phyloP scores from a whole-genome alignment of 2,888 invertebrate species.

The Bembecia ichneumoniformis region DNA sequence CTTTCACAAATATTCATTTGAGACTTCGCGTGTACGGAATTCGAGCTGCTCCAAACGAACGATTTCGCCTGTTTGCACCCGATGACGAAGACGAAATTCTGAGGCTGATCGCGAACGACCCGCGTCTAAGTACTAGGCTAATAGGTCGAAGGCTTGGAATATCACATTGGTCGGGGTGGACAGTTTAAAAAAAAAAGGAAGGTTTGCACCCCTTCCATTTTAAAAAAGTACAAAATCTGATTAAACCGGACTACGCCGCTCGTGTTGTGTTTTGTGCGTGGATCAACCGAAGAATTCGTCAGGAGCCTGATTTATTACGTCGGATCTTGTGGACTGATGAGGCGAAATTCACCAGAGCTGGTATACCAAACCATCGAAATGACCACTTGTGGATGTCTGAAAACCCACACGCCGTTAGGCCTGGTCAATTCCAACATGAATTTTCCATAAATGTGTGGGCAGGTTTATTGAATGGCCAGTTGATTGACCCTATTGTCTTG shows the following conservation, averaged over 20 bases:
- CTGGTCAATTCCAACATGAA: conserved; percentile 1
- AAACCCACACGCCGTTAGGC: conserved; percentile 4
- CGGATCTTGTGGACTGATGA: conserved; percentile 5
- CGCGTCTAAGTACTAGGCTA: conserved; percentile 3
- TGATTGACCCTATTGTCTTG: neutral
- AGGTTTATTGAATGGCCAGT: neutral
- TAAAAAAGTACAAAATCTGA: neutral
- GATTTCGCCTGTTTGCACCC: neutral
- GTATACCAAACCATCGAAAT: conserved; percentile 2
- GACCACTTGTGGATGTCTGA: conserved; percentile 1
- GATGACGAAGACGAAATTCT: conserved; percentile 2
- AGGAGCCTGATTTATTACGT: neutral
- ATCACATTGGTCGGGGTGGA: conserved; percentile 3
- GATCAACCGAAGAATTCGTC: neutral
- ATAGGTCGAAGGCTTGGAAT: conserved; percentile 2
- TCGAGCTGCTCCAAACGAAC: conserved; percentile 1
- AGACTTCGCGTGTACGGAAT: neutral
- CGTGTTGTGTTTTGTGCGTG: neutral
- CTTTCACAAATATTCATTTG: neutral
- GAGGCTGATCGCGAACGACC: neutral
- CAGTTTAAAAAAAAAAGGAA: conserved; percentile 3
- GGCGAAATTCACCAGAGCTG: conserved; percentile 4
- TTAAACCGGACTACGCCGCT: neutral
- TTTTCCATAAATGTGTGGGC: conserved; percentile 1
- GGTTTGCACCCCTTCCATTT: conserved; percentile 3